Base-by-base conservation (phyloP, 2,113 vertebrate genomes). In the Nesoenas mayeri region DNA sequence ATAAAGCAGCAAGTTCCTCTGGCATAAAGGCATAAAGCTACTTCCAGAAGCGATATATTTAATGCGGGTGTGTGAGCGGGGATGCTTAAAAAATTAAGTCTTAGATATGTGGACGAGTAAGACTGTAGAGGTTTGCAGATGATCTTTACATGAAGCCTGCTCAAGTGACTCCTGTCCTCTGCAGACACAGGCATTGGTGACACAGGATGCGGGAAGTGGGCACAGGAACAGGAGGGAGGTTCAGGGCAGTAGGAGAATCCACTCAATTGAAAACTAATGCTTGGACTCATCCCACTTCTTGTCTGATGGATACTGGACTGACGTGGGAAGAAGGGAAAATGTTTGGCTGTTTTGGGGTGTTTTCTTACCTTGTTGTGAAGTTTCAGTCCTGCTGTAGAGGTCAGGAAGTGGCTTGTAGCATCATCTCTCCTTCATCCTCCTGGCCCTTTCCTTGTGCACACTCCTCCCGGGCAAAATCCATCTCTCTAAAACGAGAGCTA, bases 291-390 rank as follows among this genome's bases (percentile, higher is more conserved):
- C 28, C 24, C 62, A 56, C 19, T 53, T 79, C 50, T 79, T 72
- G 26, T 48, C 32, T 69, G 61, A 77, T 31, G 38, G 26, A 60
- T 72, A 85, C 20, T 38, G 12, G 15, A 85, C 3, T 54, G 36
- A 88, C 50, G 19, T 10, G 32, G 3, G 2, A 91, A 57, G 34
- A 7, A 54, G 40, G 29, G 31, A 58, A 90, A 85, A 79, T 5
- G 19, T 50, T 64, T 58, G n/a, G 19, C 29, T 57, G 11, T 3
- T 75, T 56, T 47, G 15, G 15, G 0, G 0, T 9, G 7, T 25
- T 67, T 64, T 80, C 85, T 88, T 79, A 96, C 93, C 91, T 95
- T 89, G 11, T 70, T 48, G 38, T 11, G 44, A 87, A 79, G 58
- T 66, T 72, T 80, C 48, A 81, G 28, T 71, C 61, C 24, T 22